Evolutionary conservation across 2,113 vertebrate species (phyloP).

Genomic region (Archilochus colubris): DNA sequence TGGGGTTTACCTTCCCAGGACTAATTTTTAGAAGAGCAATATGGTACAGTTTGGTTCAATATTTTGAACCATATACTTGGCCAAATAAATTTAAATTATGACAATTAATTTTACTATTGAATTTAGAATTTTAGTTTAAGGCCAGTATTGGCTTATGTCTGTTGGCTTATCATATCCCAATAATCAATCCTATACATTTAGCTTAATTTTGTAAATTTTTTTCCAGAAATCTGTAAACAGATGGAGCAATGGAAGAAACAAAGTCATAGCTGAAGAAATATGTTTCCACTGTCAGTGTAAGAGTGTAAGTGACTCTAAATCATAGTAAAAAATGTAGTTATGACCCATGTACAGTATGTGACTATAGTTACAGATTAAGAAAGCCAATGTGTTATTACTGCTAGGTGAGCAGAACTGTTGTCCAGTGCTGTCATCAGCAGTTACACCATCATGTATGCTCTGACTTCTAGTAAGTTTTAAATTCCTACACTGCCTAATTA

Average conservation of each 20-base stretch:
- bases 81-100: background rate
- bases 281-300: background rate
- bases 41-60: background rate
- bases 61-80: background rate
- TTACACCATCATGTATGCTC: background rate
- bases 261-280: background rate
- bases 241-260: background rate
- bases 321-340: background rate
- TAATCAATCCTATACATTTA: background rate
- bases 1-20: background rate
- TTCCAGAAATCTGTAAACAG: background rate
- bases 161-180: background rate
- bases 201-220: background rate
- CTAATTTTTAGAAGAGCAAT: background rate
- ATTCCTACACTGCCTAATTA: background rate
- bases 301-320: background rate
- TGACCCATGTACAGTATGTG: background rate
- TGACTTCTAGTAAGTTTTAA: background rate
- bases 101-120: background rate
- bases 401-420: background rate
- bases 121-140: background rate
- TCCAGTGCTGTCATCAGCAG: background rate
- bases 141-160: background rate
- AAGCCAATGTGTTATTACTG: background rate
- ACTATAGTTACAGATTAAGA: background rate